These are phyloP conservation scores for Noctuana brunneofusca DNA, from an alignment of 2,888 invertebrate genomes.

Conservation along the genomic window DNA sequence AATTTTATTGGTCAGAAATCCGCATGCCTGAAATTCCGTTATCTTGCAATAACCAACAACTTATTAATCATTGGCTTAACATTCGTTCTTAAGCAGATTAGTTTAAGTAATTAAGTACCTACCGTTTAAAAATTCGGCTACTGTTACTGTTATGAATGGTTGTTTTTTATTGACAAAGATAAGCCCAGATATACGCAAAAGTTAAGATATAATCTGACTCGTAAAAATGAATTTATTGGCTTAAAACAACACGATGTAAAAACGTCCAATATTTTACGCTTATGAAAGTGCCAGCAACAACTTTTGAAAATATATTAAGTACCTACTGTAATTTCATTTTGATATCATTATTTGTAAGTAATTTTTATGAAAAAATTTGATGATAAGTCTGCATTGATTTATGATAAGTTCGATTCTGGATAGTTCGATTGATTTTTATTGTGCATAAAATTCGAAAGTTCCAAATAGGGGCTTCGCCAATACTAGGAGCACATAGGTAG, in stretches of 20 bases:
- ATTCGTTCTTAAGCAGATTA: constrained; percentile 9
- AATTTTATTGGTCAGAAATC: no score
- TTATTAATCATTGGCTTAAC: constrained; percentile 6
- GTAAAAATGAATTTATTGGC: constrained; percentile 32
- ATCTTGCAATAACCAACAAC: background rate
- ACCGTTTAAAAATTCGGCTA: constrained; percentile 32
- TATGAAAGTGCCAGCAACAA: constrained; percentile 19
- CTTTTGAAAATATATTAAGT: constrained; percentile 7
- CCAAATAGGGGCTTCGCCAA: constrained; percentile 73
- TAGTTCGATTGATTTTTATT: no score
- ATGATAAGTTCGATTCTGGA: no score
- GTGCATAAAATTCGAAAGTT: constrained; percentile 52
- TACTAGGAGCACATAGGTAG: constrained; percentile 66
- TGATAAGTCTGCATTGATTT: no score
- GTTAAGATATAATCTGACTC: constrained; percentile 30
- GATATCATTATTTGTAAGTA: constrained; percentile 11
- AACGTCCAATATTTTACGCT: constrained; percentile 19
- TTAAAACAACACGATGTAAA: constrained; percentile 26
- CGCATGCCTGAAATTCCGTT: no score
- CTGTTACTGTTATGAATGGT: constrained; percentile 25
- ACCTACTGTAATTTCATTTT: constrained; percentile 19
- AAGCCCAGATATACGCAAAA: constrained; percentile 22
- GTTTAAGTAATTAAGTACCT: constrained; percentile 21
- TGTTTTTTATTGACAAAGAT: constrained; percentile 30
- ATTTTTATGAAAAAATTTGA: no score